Evolutionary conservation across 2,888 invertebrate genomes (phyloP), one percentile per base, ranked within the genome.

Genomic region (Dicranocentrus wangi): DNA sequence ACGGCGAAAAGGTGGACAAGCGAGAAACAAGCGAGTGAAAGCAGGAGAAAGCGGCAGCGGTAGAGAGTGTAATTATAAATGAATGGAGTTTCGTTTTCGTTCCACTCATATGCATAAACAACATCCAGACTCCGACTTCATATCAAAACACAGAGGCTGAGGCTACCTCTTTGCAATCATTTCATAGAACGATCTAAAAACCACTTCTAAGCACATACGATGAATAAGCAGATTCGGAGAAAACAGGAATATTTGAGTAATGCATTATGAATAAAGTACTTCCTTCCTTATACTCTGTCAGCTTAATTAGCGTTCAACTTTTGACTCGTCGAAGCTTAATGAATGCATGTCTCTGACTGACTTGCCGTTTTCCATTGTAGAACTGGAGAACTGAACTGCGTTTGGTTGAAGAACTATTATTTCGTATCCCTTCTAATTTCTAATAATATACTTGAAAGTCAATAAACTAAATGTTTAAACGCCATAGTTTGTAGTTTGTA

Each of bases 21-120:
- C 10, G 21, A 13, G 39, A 39, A 39, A 32, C 28, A 51, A 51
- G 61, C 28, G 8, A 63, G 21, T 8, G 63, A 63, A 51, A 15
- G 5, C 15, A 51, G n/a, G 63, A 21, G 63, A 32, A 63, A 63
- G 63, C 28, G 28, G 55, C 25, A 13, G 23, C 8, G 19, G 55
- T 8, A 25, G 55, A 55, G 25, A 55, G 55, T 17, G 28, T 71
- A 71, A 71, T 71, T 71, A 71, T 71, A 60, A 60, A 71, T 71
- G 71, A 58, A 60, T 25, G 51, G 65, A 65, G 23, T 21, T 17
- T n/a, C n/a, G n/a, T n/a, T n/a, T n/a, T n/a, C n/a, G n/a, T n/a
- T n/a, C n/a, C n/a, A n/a, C n/a, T n/a, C n/a, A n/a, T n/a, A n/a
- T n/a, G n/a, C n/a, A n/a, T n/a, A n/a, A n/a, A n/a, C n/a, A n/a